Percentiles rank a stretch among this genome's conserved stretches.
Evolutionary conservation across 2,888 invertebrate genomes (phyloP).

Genomic region (Eulithis testata): DNA sequence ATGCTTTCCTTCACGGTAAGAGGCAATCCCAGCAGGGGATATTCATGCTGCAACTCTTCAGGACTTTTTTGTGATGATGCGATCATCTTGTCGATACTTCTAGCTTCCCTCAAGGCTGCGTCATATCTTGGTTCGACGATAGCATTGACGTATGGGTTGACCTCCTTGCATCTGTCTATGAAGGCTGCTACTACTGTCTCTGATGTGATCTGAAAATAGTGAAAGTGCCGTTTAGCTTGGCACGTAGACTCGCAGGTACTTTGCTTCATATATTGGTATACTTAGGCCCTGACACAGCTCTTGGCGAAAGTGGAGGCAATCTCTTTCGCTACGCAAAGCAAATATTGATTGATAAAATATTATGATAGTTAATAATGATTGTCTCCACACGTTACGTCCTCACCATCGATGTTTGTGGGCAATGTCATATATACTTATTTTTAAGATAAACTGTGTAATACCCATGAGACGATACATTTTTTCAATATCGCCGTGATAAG

Average conservation of each 20-base stretch:
- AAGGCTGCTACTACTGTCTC: slow-evolving; percentile 89
- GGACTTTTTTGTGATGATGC: slow-evolving; percentile 80
- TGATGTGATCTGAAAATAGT: slow-evolving; percentile 86
- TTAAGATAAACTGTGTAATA: too few species aligned
- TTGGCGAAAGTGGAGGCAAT: too few species aligned
- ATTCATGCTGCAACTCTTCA: slow-evolving; percentile 87
- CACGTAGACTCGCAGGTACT: too few species aligned
- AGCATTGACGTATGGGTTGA: slow-evolving; percentile 91
- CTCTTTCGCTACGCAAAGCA: too few species aligned
- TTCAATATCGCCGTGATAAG: too few species aligned
- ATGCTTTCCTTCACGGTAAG: slow-evolving; percentile 94
- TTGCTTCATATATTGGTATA: background rate
- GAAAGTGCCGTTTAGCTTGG: background rate
- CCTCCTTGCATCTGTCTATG: slow-evolving; percentile 90
- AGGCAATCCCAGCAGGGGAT: slow-evolving; percentile 93
- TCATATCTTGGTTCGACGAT: slow-evolving; percentile 92
- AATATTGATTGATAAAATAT: too few species aligned
- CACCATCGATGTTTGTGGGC: too few species aligned
- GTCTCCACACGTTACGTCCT: too few species aligned
- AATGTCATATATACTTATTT: too few species aligned
- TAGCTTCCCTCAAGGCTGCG: slow-evolving; percentile 90
- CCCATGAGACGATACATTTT: too few species aligned
- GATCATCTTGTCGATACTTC: slow-evolving; percentile 88
- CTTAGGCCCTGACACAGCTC: too few species aligned
- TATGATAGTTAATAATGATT: too few species aligned